A percentile compares a stretch with the other conserved stretches of the same genome.
Conservation (phyloP, 2,797 vertebrate genomes). For the Botia kubotai region DNA sequence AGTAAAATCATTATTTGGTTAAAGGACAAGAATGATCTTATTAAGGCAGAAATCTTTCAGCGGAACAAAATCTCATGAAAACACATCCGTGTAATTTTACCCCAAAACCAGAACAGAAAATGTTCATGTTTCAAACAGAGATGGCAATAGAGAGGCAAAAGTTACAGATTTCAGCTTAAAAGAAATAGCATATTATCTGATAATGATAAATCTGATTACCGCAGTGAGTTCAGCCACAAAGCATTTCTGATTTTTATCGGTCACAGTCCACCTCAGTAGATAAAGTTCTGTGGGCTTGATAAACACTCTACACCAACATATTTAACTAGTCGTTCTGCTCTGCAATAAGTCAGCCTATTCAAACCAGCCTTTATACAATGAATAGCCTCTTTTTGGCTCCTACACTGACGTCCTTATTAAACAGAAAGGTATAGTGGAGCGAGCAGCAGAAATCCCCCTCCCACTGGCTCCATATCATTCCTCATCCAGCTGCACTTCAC, state of each 20-base stretch:
- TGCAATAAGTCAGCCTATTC: background rate
- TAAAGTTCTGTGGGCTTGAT: too few relatives aligned
- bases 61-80: background rate
- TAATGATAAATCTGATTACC: background rate
- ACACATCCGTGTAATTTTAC: background rate
- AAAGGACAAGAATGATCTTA: background rate
- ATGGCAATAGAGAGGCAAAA: too few relatives aligned
- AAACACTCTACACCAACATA: background rate
- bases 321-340: constrained; percentile 6
- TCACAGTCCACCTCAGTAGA: background rate
- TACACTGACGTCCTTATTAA: constrained; percentile 34
- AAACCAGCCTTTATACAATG: constrained; percentile 28
- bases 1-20: constrained; percentile 32
- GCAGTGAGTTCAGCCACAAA: background rate
- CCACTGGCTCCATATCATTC: constrained; percentile 41
- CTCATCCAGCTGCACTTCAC: constrained; percentile 53
- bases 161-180: too few relatives aligned
- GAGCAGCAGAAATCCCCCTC: constrained; percentile 30
- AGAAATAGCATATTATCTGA: too few relatives aligned
- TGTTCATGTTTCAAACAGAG: too few relatives aligned
- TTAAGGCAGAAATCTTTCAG: background rate
- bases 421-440: constrained; percentile 22
- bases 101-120: background rate
- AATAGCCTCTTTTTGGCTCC: constrained; percentile 19
- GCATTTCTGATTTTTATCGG: background rate